Evolutionary conservation across 2,113 vertebrate genomes (phyloP).

Genomic region (Scolopax mira): DNA sequence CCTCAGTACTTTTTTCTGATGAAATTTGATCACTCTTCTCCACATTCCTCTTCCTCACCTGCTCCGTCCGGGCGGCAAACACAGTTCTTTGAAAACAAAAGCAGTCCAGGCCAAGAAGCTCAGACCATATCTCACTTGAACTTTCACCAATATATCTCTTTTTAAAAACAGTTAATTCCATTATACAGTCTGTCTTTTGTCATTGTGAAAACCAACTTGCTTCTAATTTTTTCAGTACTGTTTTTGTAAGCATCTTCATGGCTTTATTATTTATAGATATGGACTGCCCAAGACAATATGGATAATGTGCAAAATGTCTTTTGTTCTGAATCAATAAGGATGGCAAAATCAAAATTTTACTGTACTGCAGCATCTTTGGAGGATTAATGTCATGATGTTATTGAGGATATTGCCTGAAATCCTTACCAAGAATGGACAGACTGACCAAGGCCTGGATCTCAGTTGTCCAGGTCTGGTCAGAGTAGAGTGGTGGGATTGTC

Average conservation of each 20-base stretch:
- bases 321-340: not conserved
- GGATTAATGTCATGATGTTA: not conserved
- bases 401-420: not conserved
- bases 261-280: not conserved
- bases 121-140: not conserved
- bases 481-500: not conserved
- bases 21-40: constrained; percentile 70
- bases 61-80: constrained; percentile 62
- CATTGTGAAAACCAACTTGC: not conserved
- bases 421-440: not conserved
- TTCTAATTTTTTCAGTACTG: not conserved
- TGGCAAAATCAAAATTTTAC: not conserved
- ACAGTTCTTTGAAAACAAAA: constrained; percentile 73
- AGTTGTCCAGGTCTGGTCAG: not conserved
- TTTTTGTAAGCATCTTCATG: not conserved
- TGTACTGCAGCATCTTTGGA: not conserved
- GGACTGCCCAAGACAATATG: not conserved
- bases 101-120: constrained; percentile 50
- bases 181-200: constrained; percentile 31
- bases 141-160: not conserved
- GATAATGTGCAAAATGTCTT: not conserved
- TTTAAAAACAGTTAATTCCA: constrained; percentile 11
- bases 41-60: constrained; percentile 74
- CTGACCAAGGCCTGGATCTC: not conserved
- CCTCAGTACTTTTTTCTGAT: constrained; percentile 48